Evolutionary conservation across 2,797 vertebrate species (phyloP), one percentile per base, ranked within the genome.

Genomic region (Lagocephalus sceleratus): DNA sequence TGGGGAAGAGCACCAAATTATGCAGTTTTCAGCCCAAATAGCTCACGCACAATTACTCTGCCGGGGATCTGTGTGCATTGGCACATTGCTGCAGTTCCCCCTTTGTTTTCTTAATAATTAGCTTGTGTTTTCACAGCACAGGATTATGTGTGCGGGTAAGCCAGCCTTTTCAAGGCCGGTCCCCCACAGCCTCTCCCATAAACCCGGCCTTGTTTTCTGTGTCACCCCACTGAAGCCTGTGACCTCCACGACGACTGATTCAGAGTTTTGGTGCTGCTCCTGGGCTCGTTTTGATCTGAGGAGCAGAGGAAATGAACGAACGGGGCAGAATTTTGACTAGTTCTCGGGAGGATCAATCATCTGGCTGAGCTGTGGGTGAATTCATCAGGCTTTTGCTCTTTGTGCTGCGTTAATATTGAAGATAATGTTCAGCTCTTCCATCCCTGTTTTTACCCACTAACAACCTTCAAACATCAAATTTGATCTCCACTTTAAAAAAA

Each of bases 31-130:
- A 87, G 76, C 86, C 88, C 88, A 92, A 94, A 93, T 82, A 92
- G 85, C 55, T 72, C 89, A 83, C 73, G 87, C 86, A 88, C 92
- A 93, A 93, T 94, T 94, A 93, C 90, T 90, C 91, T 91, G 91
- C 91, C 90, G 92, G 89, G 85, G 89, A 90, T 84, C 88, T 91
- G 89, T 91, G 84, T 88, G 83, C 87, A 78, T 90, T 92, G 87
- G 90, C 92, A 91, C 83, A 60, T 82, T 71, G 77, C 87, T 88
- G 85, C 76, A 78, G 84, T 88, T 89, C 88, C 63, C 79, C 81
- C 85, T 90, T 91, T 92, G 91, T 94, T 95, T 94, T 93, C 88
- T 85, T 93, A 93, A 92, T 92, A 92, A 93, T 95, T 93, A 94
- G 89, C 88, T 87, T 85, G 72, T 88, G 84, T 89, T 88, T 89